Evolutionary conservation across 2,797 vertebrate genomes (phyloP), one percentile per base, ranked within the genome.

Genomic region (Lagorchestes hirsutus): DNA sequence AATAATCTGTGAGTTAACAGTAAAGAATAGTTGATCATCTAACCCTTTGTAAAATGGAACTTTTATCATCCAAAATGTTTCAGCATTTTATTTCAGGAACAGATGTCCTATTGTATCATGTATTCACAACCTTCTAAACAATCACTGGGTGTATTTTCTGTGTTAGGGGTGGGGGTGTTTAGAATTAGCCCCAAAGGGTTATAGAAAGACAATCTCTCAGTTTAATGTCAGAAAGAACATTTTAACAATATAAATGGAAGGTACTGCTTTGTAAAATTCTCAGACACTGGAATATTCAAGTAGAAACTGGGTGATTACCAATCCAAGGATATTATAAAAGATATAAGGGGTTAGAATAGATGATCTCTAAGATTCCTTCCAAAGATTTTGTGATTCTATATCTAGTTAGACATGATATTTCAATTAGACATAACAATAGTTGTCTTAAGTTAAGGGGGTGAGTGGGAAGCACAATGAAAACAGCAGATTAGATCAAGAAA

Each of bases 21-120:
- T 95, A 95, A 91, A 97, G 96, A 97, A 93, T 95, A 96, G 97
- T 98, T 98, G 98, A 97, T 96, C 97, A 96, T 40, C 92, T 98
- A 97, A 98, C 97, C 74, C 97, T 97, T 98, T 98, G 96, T 95
- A 97, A 93, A 58, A 92, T 96, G 95, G 87, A 94, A 91, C 94
- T 46, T 82, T 82, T 82, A 82, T 82, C 74, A 96, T 96, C 95
- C 97, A 92, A 98, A 98, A 98, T 98, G 98, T 97, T 97, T 97
- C 97, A 97, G 97, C 97, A 97, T 97, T 97, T 98, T 97, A 97
- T 97, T 97, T 97, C 59, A 93, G 94, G 90, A 98, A 94, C 93
- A 97, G 96, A 95, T 96, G 94, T 97, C 92, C 29, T 67, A 92
- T 94, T 96, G 54, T 93, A 95, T 97, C 96, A 93, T 91, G 93